Base-by-base conservation (phyloP, 2,797 vertebrate genomes). In the Lophius americanus region DNA sequence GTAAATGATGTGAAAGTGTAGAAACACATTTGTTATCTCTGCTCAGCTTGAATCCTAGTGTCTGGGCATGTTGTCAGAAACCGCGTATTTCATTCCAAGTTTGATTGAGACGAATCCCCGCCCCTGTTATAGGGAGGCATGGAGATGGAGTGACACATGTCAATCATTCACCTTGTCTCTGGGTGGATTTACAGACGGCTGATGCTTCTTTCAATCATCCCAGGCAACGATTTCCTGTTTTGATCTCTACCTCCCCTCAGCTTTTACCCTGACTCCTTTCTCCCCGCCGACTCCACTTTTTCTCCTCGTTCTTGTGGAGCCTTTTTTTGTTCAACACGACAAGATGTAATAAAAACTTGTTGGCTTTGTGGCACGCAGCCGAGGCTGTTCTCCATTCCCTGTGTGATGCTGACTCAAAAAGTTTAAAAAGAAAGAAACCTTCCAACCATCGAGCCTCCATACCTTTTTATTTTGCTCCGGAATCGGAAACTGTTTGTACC, bases 361-460 rank as follows among this genome's bases (percentile, higher is more conserved):
- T 63, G 53, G 33, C n/a, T 70, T 59, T 1, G 33, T 68, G 60
- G 65, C 54, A 66, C 48, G 35, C 43, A 65, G 53, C 60, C 55
- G 4, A 13, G 6, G 35, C 62, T 70, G 43, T 68, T 81, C 70
- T 70, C 44, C 41, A 57, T 65, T 76, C 74, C 36, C 78, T 71
- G 68, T 60, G 43, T 35, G 44, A 51, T 2, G 1, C 62, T 51
- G 35, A 65, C 44, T 59, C 51, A n/a, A 56, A 66, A 58, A 57
- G 5, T 11, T 11, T 12, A 57, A 32, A 42, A 12, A 11, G 51
- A 44, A 12, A 6, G 46, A 53, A 67, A 3, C 3, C 38, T 60
- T 76, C 62, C 9, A 65, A 38, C n/a, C 42, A 4, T 4, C 5
- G 32, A 67, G 38, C 47, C 32, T 51, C 42, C 58, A 50, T 7